A percentile compares a stretch with the other conserved stretches of the same genome.
phyloP scores from a whole-genome alignment of 2,797 vertebrate genomes.

The Perodicticus potto region DNA sequence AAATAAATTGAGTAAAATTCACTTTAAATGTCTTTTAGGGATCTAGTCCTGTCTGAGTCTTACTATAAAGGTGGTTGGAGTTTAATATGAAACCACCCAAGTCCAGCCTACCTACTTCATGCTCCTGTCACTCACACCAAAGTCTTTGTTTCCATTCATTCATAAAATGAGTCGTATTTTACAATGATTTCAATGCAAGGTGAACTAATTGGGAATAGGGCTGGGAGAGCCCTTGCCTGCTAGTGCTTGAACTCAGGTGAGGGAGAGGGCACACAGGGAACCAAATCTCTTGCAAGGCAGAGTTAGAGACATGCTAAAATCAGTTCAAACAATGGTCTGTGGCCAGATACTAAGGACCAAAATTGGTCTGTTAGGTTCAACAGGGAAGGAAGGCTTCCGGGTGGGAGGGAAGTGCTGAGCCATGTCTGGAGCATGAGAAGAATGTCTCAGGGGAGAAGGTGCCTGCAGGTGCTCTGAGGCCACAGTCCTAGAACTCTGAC shows the following conservation, averaged over 20 bases:
- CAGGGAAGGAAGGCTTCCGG: neutral
- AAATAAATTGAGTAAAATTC: slow-evolving; percentile 27
- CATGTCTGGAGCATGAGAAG: neutral
- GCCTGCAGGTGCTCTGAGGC: neutral
- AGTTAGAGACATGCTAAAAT: neutral
- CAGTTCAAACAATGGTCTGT: neutral
- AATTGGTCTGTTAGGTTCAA: neutral
- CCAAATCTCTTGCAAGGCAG: neutral
- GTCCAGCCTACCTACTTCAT: too few species aligned
- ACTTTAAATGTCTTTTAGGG: neutral
- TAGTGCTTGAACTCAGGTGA: neutral
- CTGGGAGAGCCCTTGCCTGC: neutral
- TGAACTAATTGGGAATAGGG: neutral
- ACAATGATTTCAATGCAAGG: neutral
- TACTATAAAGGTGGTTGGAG: neutral
- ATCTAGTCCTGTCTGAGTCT: neutral
- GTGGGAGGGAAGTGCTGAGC: neutral
- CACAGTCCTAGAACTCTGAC: neutral
- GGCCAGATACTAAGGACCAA: neutral
- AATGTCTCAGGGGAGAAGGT: neutral
- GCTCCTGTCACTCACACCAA: neutral
- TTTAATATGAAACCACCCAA: neutral
- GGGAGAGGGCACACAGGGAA: neutral
- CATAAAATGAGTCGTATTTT: neutral
- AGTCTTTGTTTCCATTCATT: neutral